Percentiles rank a stretch among this genome's conserved stretches.
Evolutionary conservation across 2,888 invertebrate species (phyloP).

Genomic region (Urechis unicinctus): DNA sequence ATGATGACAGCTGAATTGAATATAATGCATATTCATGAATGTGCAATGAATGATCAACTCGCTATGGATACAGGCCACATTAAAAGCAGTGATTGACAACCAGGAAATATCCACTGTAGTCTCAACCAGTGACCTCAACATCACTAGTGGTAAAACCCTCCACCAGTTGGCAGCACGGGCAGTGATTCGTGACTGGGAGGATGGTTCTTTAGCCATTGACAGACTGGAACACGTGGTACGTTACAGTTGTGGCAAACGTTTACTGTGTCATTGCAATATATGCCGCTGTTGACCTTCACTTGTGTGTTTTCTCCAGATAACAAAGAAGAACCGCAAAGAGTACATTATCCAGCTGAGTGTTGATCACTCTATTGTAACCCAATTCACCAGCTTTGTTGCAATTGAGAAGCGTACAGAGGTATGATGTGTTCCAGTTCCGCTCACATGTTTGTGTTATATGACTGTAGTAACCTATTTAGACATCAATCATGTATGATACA

Average conservation of each 20-base stretch:
- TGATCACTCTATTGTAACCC: constrained; percentile 45
- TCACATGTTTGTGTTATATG: not conserved
- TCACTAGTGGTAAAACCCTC: constrained; percentile 42
- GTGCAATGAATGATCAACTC: too few relatives aligned
- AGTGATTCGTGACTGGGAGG: constrained; percentile 48
- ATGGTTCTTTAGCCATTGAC: constrained; percentile 39
- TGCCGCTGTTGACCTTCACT: not conserved
- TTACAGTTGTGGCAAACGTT: not conserved
- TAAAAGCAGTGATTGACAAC: constrained; percentile 41
- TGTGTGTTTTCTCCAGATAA: constrained; percentile 21
- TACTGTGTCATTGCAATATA: not conserved
- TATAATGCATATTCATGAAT: too few relatives aligned
- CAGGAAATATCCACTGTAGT: constrained; percentile 45
- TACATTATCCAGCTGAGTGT: constrained; percentile 45
- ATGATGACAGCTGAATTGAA: too few relatives aligned
- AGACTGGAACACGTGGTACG: constrained; percentile 41
- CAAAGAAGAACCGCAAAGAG: constrained; percentile 37
- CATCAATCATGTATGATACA: too few relatives aligned
- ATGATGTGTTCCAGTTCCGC: not conserved
- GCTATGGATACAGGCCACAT: constrained; percentile 38
- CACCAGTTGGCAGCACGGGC: constrained; percentile 47
- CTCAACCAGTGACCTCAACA: constrained; percentile 40
- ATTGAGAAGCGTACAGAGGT: constrained; percentile 47
- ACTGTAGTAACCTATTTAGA: too few relatives aligned
- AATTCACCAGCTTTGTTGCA: constrained; percentile 50